Evolutionary conservation across 2,113 vertebrate species (phyloP).

Genomic region (Dendrocopos noguchii): DNA sequence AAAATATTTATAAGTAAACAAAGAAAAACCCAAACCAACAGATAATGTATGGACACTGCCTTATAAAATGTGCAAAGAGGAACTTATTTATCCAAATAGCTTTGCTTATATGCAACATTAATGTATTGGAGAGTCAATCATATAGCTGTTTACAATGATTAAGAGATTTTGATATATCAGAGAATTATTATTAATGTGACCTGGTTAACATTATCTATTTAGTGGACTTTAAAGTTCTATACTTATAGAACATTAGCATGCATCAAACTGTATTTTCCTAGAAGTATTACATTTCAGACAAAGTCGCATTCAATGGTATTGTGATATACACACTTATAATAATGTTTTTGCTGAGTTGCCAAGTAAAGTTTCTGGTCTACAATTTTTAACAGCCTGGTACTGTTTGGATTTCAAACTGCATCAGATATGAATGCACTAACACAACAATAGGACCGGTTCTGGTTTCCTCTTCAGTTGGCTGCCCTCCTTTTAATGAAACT

Average conservation of each 20-base stretch:
- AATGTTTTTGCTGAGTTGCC: not conserved
- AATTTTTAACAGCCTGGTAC: constrained; percentile 77
- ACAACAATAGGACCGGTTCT: constrained; percentile 87
- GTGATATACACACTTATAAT: not conserved
- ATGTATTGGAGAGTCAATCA: not conserved
- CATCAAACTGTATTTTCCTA: not conserved
- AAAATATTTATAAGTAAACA: not conserved
- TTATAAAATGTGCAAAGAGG: not conserved
- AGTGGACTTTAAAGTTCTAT: not conserved
- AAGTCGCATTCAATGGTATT: not conserved
- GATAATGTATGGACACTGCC: not conserved
- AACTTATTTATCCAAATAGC: not conserved
- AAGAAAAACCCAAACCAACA: not conserved
- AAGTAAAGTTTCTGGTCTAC: not conserved
- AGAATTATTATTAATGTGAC: not conserved
- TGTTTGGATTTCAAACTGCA: constrained; percentile 89
- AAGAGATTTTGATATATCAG: not conserved
- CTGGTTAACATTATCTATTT: not conserved
- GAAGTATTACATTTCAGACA: not conserved
- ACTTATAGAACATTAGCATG: not conserved
- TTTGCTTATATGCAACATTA: not conserved
- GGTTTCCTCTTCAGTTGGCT: constrained; percentile 89
- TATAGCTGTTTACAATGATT: not conserved
- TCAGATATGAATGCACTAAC: constrained; percentile 87
- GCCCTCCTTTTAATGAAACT: constrained; percentile 94